A percentile compares a stretch with the other conserved stretches of the same genome.
Conservation (phyloP, 64 coral and sea anemone species). For the Dendrophyllia cribrosa region DNA sequence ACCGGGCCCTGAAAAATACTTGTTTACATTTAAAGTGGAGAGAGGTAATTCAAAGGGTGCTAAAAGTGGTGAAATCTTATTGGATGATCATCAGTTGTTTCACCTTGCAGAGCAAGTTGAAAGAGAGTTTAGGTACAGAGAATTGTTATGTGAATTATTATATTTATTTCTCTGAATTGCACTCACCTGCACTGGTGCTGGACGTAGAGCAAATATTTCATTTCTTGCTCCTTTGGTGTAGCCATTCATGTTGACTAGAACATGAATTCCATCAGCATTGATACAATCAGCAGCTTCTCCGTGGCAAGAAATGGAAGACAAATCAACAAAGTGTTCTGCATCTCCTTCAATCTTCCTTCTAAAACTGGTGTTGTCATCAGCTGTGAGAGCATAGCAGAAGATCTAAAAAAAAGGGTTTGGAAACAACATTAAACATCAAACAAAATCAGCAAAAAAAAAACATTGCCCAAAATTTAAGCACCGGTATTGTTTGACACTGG, state of each 20-base stretch:
- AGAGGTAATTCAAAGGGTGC: no score
- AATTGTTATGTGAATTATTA: no score
- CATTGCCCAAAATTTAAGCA: no score
- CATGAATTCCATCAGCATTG: constrained; percentile 95
- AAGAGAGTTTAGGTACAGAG: no score
- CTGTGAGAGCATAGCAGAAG: constrained; percentile 96
- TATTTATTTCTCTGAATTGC: neutral
- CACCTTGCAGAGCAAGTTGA: no score
- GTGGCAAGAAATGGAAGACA: constrained; percentile 91
- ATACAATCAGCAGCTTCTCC: constrained; percentile 93
- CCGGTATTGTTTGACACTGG: no score
- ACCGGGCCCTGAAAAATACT: no score
- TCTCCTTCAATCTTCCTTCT: constrained; percentile 92
- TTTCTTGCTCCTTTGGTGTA: constrained; percentile 99
- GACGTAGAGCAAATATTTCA: constrained; percentile 95
- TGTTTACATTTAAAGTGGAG: no score
- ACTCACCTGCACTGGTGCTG: constrained; percentile 90
- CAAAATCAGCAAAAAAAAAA: neutral
- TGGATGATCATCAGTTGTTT: no score
- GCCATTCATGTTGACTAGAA: constrained; percentile 99
- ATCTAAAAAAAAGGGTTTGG: constrained; percentile 46
- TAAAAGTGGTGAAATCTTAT: no score
- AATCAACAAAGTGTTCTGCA: constrained; percentile 91
- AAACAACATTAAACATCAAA: neutral
- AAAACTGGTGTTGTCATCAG: constrained; percentile 98